Base-by-base conservation (phyloP, 1,140 invertebrate species). In the Tachypleus tridentatus region DNA sequence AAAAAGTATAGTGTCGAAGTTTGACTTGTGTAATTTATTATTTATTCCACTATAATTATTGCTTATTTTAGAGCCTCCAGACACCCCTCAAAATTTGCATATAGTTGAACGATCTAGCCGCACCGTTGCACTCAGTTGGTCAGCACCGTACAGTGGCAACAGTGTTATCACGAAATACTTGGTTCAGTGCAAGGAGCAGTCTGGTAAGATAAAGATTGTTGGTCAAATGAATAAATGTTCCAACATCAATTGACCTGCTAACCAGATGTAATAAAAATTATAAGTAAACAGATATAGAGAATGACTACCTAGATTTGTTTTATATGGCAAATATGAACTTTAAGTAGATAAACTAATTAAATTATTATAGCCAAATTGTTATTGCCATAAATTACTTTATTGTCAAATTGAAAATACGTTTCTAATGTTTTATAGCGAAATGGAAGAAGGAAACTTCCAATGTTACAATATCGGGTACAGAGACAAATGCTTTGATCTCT, bases 101-200 rank as follows among this genome's bases (percentile, higher is more conserved):
- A 70, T 80, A 8, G 65, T 72, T 4, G 72, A 73, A 8, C 69
- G 70, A n/a, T 70, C 69, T 1, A 79, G 77, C 62, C 71, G 77
- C 9, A 72, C 68, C 49, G 69, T 75, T 5, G 72, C 70, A 3
- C 66, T 80, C 4, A 65, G 69, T 7, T 80, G 79, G 93, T 87
- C 87, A 50, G 86, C 89, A 63, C 92, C 93, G 10, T 97, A 94
- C 76, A 89, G 95, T 76, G 94, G 94, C 67, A 96, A 97, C 76
- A 93, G 90, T n/a, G 87, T 87, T 1, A 89, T 98, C 69, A 89
- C 86, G 69, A 84, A 86, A 73, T 97, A 94, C 76, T 83, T 90
- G 57, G 91, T 95, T 74, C 89, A 95, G 77, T 92, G 92, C 77
- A 95, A 94, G 79, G 48, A 61, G 11, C 29, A 29, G 29, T 29